Percentiles rank a stretch among this genome's conserved stretches.
Evolutionary conservation across 2,888 invertebrate genomes (phyloP).

Genomic region (Willowsia nigromaculata): DNA sequence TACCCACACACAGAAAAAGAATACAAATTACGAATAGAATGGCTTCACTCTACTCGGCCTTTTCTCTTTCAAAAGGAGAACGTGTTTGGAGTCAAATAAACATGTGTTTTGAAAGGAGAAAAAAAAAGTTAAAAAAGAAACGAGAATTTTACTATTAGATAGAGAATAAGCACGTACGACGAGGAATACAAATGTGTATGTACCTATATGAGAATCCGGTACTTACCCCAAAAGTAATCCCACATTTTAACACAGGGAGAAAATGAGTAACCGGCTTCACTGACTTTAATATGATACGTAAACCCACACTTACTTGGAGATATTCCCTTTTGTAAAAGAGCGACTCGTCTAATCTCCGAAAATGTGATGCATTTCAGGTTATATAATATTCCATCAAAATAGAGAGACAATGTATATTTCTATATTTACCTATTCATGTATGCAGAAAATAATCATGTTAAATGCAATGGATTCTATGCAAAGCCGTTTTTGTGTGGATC

Average conservation of each 20-base stretch:
- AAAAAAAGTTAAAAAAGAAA: background rate
- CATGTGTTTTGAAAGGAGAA: constrained; percentile 63
- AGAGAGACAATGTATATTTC: background rate
- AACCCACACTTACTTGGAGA: constrained; percentile 69
- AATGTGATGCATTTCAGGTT: background rate
- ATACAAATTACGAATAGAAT: constrained; percentile 52
- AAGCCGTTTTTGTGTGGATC: background rate
- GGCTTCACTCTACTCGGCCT: constrained; percentile 1
- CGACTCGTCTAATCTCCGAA: constrained; percentile 43
- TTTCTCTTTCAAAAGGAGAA: constrained; percentile 48
- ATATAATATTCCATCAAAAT: background rate
- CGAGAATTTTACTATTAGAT: background rate
- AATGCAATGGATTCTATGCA: too few relatives aligned
- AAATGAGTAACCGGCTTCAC: constrained; percentile 50
- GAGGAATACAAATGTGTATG: background rate
- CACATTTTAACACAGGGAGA: constrained; percentile 45
- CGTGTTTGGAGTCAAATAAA: constrained; percentile 70
- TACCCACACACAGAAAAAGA: constrained; percentile 38
- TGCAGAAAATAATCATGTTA: background rate
- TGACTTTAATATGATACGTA: constrained; percentile 63
- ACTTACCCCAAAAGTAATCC: constrained; percentile 21
- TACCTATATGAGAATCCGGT: constrained; percentile 20
- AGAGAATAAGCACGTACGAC: background rate
- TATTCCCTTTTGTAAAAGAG: constrained; percentile 59
- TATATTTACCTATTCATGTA: background rate